phyloP scores from a whole-genome alignment of 1,140 invertebrate genomes.

The Lysiphlebus fabarum region DNA sequence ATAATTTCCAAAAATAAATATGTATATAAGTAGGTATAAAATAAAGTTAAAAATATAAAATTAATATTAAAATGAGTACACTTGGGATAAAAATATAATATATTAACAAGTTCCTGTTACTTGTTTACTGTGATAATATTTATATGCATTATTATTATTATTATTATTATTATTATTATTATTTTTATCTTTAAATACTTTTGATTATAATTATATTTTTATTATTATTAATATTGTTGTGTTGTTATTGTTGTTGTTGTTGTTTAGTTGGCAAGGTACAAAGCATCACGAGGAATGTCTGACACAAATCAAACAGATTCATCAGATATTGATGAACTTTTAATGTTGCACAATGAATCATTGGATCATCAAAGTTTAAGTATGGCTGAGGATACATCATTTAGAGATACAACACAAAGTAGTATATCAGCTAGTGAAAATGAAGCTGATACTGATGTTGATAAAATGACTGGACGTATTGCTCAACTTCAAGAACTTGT shows the following conservation, averaged over 20 bases:
- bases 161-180: too few relatives aligned
- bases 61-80: too few relatives aligned
- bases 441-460: slow-evolving; percentile 50
- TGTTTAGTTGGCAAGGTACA: slow-evolving; percentile 39
- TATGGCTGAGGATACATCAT: slow-evolving; percentile 36
- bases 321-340: slow-evolving; percentile 37
- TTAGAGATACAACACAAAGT: slow-evolving; percentile 41
- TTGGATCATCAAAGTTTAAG: slow-evolving; percentile 29
- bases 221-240: too few relatives aligned
- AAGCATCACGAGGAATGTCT: slow-evolving; percentile 26
- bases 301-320: slow-evolving; percentile 23
- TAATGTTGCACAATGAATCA: slow-evolving; percentile 34
- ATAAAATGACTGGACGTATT: slow-evolving; percentile 47
- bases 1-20: too few relatives aligned
- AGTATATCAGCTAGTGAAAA: slow-evolving; percentile 51
- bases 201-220: too few relatives aligned
- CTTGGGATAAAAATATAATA: too few relatives aligned
- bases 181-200: too few relatives aligned
- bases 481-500: slow-evolving; percentile 45
- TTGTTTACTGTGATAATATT: too few relatives aligned
- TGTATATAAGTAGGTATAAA: too few relatives aligned
- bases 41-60: too few relatives aligned
- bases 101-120: too few relatives aligned
- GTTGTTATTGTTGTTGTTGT: slow-evolving; percentile 5
- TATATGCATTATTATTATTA: too few relatives aligned